These are phyloP conservation scores for Poeciliopsis infans DNA, from an alignment of 2,797 vertebrate genomes.

Conservation along the genomic window DNA sequence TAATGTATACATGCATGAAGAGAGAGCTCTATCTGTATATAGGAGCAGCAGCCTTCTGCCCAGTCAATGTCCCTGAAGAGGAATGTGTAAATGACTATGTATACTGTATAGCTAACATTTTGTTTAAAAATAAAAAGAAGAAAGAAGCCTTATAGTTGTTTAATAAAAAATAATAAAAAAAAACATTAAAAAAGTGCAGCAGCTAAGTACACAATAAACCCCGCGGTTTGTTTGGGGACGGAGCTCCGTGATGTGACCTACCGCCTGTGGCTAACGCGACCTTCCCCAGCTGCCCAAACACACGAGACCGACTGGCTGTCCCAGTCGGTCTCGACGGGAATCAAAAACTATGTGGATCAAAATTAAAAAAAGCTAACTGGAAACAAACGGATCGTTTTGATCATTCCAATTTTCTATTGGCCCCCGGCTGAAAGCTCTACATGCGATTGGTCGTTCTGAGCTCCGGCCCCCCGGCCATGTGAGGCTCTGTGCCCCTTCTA, in stretches of 20 bases:
- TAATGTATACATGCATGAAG: constrained; percentile 67
- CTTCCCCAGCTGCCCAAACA: constrained; percentile 61
- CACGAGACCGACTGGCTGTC: constrained; percentile 2
- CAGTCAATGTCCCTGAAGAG: constrained; percentile 63
- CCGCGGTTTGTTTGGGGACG: constrained; percentile 78
- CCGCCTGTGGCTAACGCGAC: constrained; percentile 28
- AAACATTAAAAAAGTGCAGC: constrained; percentile 63
- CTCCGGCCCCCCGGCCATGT: constrained; percentile 76
- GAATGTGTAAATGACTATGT: constrained; percentile 77
- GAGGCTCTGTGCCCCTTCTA: constrained; percentile 91
- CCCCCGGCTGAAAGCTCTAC: constrained; percentile 1
- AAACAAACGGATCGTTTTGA: constrained; percentile 1
- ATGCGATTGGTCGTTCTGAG: constrained; percentile 61
- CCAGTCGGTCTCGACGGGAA: constrained; percentile 2
- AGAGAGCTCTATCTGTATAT: constrained; percentile 76
- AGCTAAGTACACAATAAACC: constrained; percentile 80
- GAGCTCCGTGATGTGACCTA: constrained; percentile 64
- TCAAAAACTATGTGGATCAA: not conserved
- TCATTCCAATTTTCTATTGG: not conserved
- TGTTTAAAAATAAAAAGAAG: constrained; percentile 66
- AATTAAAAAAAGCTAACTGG: not conserved
- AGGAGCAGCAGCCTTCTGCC: constrained; percentile 69
- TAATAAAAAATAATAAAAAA: constrained; percentile 21
- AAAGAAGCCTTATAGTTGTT: constrained; percentile 84
- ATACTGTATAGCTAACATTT: constrained; percentile 85